Percentiles rank a stretch among this genome's conserved stretches.
Conservation (phyloP, 2,888 invertebrate species). For the Bimastos eiseni region DNA sequence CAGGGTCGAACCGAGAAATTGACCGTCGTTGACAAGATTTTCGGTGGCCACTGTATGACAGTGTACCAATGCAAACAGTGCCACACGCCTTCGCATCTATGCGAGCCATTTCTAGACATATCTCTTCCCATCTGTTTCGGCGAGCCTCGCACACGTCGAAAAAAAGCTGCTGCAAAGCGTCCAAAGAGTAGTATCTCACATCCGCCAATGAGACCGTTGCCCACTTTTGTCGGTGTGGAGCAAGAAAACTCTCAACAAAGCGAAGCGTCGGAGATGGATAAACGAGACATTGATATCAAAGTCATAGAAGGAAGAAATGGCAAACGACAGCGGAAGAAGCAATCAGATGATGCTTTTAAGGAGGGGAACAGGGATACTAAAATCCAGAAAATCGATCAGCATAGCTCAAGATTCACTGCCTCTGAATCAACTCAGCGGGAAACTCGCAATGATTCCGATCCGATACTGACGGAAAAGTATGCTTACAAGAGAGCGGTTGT, state of each 20-base stretch:
- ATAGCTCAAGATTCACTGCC: neutral
- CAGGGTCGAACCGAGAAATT: neutral
- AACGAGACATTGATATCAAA: neutral
- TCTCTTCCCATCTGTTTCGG: neutral
- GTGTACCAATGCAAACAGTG: neutral
- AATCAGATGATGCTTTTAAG: neutral
- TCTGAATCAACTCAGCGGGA: neutral
- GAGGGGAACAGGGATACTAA: neutral
- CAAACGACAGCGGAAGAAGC: neutral
- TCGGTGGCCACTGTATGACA: neutral
- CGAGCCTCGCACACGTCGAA: neutral
- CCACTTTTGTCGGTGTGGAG: neutral
- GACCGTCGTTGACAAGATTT: slow-evolving; percentile 8
- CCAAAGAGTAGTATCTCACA: neutral
- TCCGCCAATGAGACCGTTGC: neutral
- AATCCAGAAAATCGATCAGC: neutral
- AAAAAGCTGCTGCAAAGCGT: neutral
- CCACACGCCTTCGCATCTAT: neutral
- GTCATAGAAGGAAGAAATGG: neutral
- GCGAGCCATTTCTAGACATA: slow-evolving; percentile 13
- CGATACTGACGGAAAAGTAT: neutral
- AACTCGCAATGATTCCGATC: neutral
- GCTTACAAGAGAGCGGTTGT: neutral
- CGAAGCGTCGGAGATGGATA: neutral
- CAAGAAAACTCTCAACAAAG: neutral